Evolutionary conservation across 1,140 invertebrate species (phyloP), one percentile per base, ranked within the genome.

Genomic region (Pogonomyrmex barbatus): DNA sequence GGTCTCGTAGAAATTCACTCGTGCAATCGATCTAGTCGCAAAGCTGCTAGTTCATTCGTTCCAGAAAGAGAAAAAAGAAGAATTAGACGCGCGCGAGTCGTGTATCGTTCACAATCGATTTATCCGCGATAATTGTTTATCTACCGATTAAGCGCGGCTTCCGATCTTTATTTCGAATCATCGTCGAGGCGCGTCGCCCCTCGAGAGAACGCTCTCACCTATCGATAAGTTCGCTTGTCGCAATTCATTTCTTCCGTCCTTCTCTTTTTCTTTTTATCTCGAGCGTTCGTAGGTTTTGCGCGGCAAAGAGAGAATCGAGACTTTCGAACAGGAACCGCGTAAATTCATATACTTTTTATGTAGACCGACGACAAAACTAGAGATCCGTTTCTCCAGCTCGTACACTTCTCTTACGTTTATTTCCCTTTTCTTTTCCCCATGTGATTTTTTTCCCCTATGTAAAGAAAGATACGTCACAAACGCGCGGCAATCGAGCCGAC

Each of bases 61-160:
- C 9, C 10, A n/a, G 17, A n/a, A 10, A 36, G 14, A 45, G 36
- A n/a, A 42, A 54, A 39, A 52, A 68, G 14, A 68, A 12, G n/a
- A 36, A 36, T 71, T 68, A 30, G 12, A 45, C 14, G 10, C 14
- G 17, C 9, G 17, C 33, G 45, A 50, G 30, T 17, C 24, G 42
- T n/a, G 9, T 56, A 36, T 71, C 54, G 24, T 9, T 47, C 30
- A 12, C 24, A 79, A 79, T 56, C 8, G 60, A 78, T 85, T 77
- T 78, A 78, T 50, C 45, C 73, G 47, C 58, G 39, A 85, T 78
- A 85, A 85, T 85, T 56, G 17, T 67, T 85, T 85, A 77, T 85
- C 73, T 78, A 79, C 75, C 60, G 83, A 65, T 65, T 85, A 78
- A 70, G 50, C 60, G 30, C 12, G 30, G 50, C 17, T 82, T 58